Evolutionary conservation across 2,888 invertebrate species (phyloP).

Genomic region (Nomada hirtipes): DNA sequence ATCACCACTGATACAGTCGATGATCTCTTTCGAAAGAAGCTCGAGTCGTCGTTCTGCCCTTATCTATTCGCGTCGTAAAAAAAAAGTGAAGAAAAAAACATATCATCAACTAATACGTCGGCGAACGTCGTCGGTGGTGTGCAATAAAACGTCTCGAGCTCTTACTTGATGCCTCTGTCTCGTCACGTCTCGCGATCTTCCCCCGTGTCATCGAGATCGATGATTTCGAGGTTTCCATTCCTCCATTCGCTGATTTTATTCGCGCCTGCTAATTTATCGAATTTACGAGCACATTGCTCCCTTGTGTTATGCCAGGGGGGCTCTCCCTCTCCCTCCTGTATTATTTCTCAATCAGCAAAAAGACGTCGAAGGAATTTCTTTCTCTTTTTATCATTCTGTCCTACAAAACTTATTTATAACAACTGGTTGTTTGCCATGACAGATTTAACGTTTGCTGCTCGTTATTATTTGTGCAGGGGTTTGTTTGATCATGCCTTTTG

Average conservation of each 20-base stretch:
- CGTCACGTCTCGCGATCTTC: conserved; percentile 17
- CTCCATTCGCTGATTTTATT: neutral
- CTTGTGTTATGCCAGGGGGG: too few species aligned
- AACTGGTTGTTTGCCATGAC: conserved; percentile 33
- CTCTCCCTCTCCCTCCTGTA: neutral
- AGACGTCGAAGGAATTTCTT: neutral
- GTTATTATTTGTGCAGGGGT: conserved; percentile 38
- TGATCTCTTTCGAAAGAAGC: conserved; percentile 60
- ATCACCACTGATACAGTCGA: conserved; percentile 53
- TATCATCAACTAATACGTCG: conserved; percentile 48
- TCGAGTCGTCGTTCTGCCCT: conserved; percentile 42
- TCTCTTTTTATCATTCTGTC: neutral
- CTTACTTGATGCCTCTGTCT: neutral
- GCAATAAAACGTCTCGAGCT: conserved; percentile 39
- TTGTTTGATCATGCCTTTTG: conserved; percentile 46
- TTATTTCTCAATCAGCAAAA: neutral
- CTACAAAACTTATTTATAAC: conserved; percentile 50
- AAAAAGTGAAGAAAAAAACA: conserved; percentile 35
- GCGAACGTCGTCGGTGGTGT: conserved; percentile 9
- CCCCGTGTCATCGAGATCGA: conserved; percentile 18
- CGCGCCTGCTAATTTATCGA: conserved; percentile 22
- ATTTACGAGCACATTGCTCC: neutral
- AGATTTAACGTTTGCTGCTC: conserved; percentile 38
- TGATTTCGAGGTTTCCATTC: neutral
- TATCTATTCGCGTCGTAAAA: conserved; percentile 55